Conservation (phyloP, 2,113 vertebrate species). For the Montifringilla adamsi region DNA sequence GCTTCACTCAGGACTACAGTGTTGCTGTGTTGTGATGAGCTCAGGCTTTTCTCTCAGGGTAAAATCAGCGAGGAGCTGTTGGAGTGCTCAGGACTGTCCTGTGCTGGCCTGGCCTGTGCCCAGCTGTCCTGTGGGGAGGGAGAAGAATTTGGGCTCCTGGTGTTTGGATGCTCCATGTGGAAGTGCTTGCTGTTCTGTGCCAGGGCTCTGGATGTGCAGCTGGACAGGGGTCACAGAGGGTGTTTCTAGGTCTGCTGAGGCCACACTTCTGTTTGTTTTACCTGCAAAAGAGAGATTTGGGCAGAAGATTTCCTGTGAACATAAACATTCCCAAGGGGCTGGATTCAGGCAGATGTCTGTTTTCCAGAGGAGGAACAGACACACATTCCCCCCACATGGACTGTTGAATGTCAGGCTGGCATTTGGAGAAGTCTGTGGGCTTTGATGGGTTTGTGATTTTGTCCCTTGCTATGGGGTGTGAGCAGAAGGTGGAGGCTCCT, state of each 20-base stretch:
- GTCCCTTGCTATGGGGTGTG: neutral
- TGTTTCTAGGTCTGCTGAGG: neutral
- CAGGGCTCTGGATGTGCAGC: neutral
- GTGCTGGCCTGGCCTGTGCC: neutral
- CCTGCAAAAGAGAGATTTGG: neutral
- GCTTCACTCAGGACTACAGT: fast-evolving
- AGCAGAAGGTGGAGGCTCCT: neutral
- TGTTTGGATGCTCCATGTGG: neutral
- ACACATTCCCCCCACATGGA: fast-evolving
- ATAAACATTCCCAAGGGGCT: neutral
- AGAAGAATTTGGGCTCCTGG: neutral
- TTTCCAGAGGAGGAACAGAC: neutral
- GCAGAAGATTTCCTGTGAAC: neutral
- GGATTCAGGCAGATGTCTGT: neutral
- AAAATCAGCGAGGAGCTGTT: neutral
- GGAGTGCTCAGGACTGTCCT: neutral
- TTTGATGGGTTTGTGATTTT: neutral
- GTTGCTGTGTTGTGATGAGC: neutral
- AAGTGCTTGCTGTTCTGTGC: neutral
- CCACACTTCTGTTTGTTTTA: neutral
- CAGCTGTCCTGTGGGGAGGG: neutral
- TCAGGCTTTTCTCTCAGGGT: neutral
- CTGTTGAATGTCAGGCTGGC: neutral
- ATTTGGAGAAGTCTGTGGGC: neutral
- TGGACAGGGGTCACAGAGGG: neutral